Conservation (phyloP, 2,888 invertebrate genomes). For the Zygogramma bicolorata region DNA sequence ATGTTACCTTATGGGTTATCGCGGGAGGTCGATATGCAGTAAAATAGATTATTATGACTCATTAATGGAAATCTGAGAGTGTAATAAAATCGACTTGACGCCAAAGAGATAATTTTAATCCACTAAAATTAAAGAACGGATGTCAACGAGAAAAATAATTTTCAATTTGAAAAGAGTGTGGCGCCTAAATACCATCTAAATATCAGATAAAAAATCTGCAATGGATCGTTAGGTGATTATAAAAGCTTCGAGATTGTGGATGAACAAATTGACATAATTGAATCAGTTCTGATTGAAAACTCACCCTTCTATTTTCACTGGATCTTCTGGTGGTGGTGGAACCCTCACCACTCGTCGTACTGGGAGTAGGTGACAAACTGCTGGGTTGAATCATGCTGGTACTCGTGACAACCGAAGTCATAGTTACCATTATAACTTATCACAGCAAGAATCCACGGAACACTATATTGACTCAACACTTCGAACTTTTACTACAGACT, state of each 20-base stretch:
- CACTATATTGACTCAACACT: slow-evolving; percentile 25
- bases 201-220: no score
- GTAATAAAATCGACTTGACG: slow-evolving; percentile 11
- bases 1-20: no score
- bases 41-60: no score
- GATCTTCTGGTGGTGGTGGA: slow-evolving; percentile 44
- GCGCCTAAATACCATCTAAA: no score
- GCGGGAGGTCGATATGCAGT: no score
- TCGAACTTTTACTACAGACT: slow-evolving; percentile 19
- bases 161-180: no score
- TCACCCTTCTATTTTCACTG: slow-evolving; percentile 59
- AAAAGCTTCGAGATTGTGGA: no score
- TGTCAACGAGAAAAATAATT: no score
- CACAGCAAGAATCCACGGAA: neutral
- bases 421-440: slow-evolving; percentile 44
- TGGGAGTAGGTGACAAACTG: slow-evolving; percentile 36
- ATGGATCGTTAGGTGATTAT: no score
- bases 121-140: neutral
- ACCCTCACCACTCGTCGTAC: slow-evolving; percentile 25
- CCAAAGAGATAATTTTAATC: neutral
- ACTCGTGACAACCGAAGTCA: slow-evolving; percentile 33
- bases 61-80: no score
- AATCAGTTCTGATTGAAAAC: no score
- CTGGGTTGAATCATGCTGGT: slow-evolving; percentile 40
- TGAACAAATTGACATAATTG: no score